A percentile compares a stretch with the other conserved stretches of the same genome.
These are phyloP conservation scores for Solenodon paradoxus DNA, from an alignment of 2,113 vertebrate species.

Conservation along the genomic window DNA sequence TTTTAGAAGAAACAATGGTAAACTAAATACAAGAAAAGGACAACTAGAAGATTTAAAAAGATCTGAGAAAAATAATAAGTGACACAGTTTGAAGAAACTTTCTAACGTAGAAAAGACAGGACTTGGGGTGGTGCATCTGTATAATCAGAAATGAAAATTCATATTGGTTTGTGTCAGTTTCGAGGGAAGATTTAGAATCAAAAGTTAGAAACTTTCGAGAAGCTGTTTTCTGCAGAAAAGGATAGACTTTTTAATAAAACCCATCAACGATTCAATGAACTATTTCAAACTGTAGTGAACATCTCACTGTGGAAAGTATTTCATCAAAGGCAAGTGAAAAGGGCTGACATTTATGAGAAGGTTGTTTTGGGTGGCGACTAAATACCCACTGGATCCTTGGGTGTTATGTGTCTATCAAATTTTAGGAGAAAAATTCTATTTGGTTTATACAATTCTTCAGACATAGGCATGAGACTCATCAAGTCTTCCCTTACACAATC, in stretches of 20 bases:
- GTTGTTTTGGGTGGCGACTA: background rate
- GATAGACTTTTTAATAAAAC: background rate
- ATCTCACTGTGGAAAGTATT: background rate
- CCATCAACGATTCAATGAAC: background rate
- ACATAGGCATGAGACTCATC: background rate
- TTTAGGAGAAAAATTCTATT: background rate
- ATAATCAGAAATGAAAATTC: background rate
- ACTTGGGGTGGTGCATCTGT: background rate
- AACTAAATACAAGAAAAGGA: background rate
- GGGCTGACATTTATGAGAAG: background rate
- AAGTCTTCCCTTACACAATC: background rate
- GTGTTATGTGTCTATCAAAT: background rate
- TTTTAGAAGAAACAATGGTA: background rate
- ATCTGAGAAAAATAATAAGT: background rate
- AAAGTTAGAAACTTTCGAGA: background rate
- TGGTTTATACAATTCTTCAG: background rate
- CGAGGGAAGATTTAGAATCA: background rate
- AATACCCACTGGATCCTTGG: background rate
- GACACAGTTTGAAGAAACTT: background rate
- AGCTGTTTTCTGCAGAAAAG: background rate
- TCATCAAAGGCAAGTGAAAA: background rate
- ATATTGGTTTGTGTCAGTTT: background rate
- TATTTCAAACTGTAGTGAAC: background rate
- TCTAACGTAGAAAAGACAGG: background rate
- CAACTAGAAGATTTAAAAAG: background rate